These are phyloP conservation scores for Uropetala carovei DNA, from an alignment of 2,888 invertebrate genomes.

Conservation along the genomic window DNA sequence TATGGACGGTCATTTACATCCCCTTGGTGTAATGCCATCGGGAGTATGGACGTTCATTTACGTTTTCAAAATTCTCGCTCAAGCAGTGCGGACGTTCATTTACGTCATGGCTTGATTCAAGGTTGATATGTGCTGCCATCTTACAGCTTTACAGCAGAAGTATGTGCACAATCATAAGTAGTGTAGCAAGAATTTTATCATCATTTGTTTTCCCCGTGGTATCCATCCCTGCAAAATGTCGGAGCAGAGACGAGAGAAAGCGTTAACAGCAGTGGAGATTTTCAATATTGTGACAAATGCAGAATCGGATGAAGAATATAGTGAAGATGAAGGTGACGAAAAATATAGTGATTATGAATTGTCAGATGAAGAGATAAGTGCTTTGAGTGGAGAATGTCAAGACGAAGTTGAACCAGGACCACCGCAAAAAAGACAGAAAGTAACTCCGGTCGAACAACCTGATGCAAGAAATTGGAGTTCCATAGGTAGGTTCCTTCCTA, in stretches of 20 bases:
- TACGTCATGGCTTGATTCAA: too few species aligned
- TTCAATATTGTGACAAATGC: too few species aligned
- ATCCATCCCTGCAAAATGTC: background rate
- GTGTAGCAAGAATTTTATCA: too few species aligned
- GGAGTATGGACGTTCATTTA: too few species aligned
- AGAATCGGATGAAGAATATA: too few species aligned
- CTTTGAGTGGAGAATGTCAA: background rate
- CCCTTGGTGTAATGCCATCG: too few species aligned
- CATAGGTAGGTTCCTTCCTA: background rate
- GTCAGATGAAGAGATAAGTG: background rate
- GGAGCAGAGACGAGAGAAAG: background rate
- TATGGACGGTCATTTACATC: too few species aligned
- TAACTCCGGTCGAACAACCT: background rate
- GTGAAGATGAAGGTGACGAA: background rate
- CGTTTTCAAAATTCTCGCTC: too few species aligned
- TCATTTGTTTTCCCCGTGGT: background rate
- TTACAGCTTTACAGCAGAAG: too few species aligned
- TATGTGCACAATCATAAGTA: too few species aligned
- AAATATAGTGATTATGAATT: background rate
- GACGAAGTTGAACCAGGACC: background rate
- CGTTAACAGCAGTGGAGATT: background rate
- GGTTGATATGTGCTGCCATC: too few species aligned
- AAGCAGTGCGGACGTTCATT: too few species aligned
- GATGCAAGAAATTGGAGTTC: background rate
- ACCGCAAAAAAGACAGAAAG: background rate